A percentile compares a stretch with the other conserved stretches of the same genome.
phyloP scores from a whole-genome alignment of 2,113 vertebrate genomes.

The Noctilio leporinus region DNA sequence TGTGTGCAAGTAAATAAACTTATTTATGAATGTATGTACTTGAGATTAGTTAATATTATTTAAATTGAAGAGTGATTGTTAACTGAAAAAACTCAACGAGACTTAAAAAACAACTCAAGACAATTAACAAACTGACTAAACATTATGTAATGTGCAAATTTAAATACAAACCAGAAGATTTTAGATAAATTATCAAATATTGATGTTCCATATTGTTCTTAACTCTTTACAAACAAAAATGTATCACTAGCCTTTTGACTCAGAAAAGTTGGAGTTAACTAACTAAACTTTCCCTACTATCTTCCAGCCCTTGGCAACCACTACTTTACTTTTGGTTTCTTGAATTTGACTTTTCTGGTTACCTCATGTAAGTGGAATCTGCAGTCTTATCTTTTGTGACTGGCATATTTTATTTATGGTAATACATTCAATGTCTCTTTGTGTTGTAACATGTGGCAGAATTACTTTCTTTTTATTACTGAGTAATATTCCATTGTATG shows the following conservation, averaged over 20 bases:
- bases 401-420: neutral
- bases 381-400: neutral
- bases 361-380: neutral
- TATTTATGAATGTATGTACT: neutral
- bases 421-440: neutral
- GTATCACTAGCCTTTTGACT: neutral
- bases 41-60: neutral
- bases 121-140: neutral
- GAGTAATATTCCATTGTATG: neutral
- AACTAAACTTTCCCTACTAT: neutral
- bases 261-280: neutral
- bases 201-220: neutral
- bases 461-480: neutral
- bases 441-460: neutral
- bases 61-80: neutral
- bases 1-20: neutral
- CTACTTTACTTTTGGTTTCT: neutral
- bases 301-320: neutral
- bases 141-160: neutral
- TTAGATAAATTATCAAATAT: neutral
- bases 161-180: neutral
- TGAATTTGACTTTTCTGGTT: neutral
- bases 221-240: neutral
- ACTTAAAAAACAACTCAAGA: neutral
- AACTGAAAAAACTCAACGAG: neutral